A percentile compares a stretch with the other conserved stretches of the same genome.
phyloP scores from a whole-genome alignment of 1,140 invertebrate genomes.

The Latrodectus geometricus region DNA sequence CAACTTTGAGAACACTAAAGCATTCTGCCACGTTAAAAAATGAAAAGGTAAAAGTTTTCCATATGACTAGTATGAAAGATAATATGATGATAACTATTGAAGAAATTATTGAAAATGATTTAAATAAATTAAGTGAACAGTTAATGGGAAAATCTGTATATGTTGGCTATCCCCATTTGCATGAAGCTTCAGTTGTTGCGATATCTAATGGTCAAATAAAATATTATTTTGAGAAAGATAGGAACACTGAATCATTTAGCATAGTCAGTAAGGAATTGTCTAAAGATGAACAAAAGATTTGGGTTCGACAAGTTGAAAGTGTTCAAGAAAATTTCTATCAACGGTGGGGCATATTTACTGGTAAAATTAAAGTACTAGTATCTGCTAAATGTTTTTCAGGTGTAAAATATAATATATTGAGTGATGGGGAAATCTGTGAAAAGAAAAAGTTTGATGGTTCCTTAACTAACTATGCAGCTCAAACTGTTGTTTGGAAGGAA shows the following conservation, averaged over 20 bases:
- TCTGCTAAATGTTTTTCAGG: conserved; percentile 80
- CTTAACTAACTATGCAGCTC: conserved; percentile 76
- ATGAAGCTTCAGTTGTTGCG: conserved; percentile 73
- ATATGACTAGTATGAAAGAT: conserved; percentile 80
- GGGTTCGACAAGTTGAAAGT: conserved; percentile 13
- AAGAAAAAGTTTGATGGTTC: conserved; percentile 78
- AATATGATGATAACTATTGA: conserved; percentile 83
- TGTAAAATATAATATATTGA: conserved; percentile 71
- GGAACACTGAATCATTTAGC: not conserved
- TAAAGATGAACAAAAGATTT: conserved; percentile 33
- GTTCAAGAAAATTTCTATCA: conserved; percentile 67
- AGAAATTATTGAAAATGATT: conserved; percentile 21
- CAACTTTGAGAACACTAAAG: conserved; percentile 84
- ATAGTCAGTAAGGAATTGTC: conserved; percentile 4
- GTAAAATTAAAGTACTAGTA: conserved; percentile 78
- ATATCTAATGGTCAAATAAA: conserved; percentile 45
- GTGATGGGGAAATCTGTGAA: conserved; percentile 74
- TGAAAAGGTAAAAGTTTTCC: conserved; percentile 86
- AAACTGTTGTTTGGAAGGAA: conserved; percentile 78
- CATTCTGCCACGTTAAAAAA: conserved; percentile 79
- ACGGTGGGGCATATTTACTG: conserved; percentile 78
- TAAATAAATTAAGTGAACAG: conserved; percentile 38
- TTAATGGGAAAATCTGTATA: conserved; percentile 73
- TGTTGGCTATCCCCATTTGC: conserved; percentile 88
- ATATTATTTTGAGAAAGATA: conserved; percentile 30